Evolutionary conservation across 2,888 invertebrate species (phyloP).

Genomic region (Oligia latruncula): DNA sequence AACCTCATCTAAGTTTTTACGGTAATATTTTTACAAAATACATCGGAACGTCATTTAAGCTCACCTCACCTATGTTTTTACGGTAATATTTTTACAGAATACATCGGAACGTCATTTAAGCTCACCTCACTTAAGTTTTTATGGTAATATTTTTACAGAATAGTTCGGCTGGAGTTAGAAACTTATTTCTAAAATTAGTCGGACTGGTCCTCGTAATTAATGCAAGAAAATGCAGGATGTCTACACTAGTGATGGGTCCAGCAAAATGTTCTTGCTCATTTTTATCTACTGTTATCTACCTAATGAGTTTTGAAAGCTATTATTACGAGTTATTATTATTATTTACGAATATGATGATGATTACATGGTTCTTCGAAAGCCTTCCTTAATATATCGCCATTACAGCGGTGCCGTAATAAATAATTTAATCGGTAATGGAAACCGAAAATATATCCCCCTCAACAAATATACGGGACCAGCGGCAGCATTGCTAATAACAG

Average conservation of each 20-base stretch:
- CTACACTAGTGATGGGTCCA: neutral
- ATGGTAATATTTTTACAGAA: too few relatives aligned
- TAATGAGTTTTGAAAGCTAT: neutral
- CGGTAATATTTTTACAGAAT: too few relatives aligned
- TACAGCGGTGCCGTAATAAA: neutral
- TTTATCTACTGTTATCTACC: neutral
- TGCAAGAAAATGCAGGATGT: neutral
- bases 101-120: too few relatives aligned
- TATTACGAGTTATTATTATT: neutral
- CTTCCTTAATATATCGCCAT: neutral
- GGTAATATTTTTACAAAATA: too few relatives aligned
- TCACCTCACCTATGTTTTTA: too few relatives aligned
- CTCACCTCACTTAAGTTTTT: neutral
- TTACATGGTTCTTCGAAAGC: neutral
- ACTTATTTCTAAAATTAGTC: neutral
- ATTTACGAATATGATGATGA: neutral
- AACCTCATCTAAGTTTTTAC: too few relatives aligned
- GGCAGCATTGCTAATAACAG: neutral
- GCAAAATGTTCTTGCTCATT: neutral
- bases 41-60: too few relatives aligned
- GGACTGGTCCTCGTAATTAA: neutral
- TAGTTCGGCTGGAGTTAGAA: neutral
- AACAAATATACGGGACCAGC: neutral
- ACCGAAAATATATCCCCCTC: neutral
- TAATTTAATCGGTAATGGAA: neutral